A percentile compares a stretch with the other conserved stretches of the same genome.
phyloP scores from a whole-genome alignment of 2,888 invertebrate genomes.

The Catocala nupta region DNA sequence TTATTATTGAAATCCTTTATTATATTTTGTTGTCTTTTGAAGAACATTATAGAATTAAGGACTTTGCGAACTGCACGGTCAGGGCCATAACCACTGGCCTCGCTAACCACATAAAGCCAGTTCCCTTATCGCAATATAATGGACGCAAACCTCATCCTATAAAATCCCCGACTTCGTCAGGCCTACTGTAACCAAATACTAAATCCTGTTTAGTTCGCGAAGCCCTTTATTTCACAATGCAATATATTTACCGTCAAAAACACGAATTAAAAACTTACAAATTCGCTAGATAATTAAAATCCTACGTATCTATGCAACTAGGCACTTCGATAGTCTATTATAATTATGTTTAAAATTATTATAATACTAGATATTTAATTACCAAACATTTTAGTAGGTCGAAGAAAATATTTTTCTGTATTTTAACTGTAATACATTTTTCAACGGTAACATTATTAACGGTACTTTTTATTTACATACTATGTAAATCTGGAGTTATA shows the following conservation, averaged over 20 bases:
- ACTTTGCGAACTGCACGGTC: too few species aligned
- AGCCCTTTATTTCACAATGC: not conserved
- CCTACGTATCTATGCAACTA: constrained; percentile 63
- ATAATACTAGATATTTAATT: constrained; percentile 42
- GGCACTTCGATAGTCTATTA: constrained; percentile 68
- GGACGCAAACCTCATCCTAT: too few species aligned
- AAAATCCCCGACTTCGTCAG: too few species aligned
- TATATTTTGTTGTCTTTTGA: too few species aligned
- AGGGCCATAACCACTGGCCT: too few species aligned
- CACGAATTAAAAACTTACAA: constrained; percentile 19
- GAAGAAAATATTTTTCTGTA: constrained; percentile 37
- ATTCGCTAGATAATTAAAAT: constrained; percentile 32
- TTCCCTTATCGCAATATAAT: too few species aligned
- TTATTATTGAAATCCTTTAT: too few species aligned
- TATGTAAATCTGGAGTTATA: constrained; percentile 23
- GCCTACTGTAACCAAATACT: not conserved
- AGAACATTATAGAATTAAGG: too few species aligned
- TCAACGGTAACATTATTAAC: constrained; percentile 37
- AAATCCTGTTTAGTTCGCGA: not conserved
- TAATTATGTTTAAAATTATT: constrained; percentile 44
- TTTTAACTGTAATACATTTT: constrained; percentile 42
- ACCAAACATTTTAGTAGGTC: constrained; percentile 33
- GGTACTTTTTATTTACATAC: constrained; percentile 38
- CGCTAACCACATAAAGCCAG: too few species aligned
- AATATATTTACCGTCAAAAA: not conserved